These are phyloP conservation scores for Solenopsis fugax DNA, from an alignment of 1,140 invertebrate genomes.

Conservation along the genomic window DNA sequence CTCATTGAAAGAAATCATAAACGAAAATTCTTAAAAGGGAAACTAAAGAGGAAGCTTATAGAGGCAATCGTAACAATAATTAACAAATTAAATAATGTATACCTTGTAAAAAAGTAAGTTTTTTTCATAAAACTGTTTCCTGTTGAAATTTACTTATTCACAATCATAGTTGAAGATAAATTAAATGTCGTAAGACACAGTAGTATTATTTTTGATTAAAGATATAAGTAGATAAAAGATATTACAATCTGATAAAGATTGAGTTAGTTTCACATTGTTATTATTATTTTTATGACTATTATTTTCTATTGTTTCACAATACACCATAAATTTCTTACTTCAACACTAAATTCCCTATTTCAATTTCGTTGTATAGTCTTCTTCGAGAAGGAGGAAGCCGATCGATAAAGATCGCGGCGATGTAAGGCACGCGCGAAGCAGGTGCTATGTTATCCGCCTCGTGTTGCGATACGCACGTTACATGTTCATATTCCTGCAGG, in stretches of 20 bases:
- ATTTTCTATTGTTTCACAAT: not conserved
- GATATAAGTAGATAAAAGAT: not conserved
- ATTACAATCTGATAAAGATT: not conserved
- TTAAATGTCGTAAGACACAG: not conserved
- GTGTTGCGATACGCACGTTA: constrained; percentile 35
- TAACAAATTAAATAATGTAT: not conserved
- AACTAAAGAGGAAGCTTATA: not conserved
- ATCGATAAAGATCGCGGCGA: constrained; percentile 49
- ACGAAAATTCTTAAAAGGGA: not conserved
- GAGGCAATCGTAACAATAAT: not conserved
- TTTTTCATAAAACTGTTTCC: not conserved
- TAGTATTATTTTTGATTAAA: not conserved
- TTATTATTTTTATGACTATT: not conserved
- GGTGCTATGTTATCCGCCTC: constrained; percentile 34
- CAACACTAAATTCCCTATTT: not conserved
- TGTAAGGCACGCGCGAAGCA: constrained; percentile 20
- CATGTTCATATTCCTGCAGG: constrained; percentile 32
- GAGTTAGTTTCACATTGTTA: not conserved
- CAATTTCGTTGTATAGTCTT: not conserved
- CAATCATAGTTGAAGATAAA: too few relatives aligned
- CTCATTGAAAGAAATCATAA: not conserved
- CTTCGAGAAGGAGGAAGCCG: not conserved
- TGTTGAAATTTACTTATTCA: too few relatives aligned
- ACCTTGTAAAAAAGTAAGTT: not conserved
- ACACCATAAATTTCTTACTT: not conserved